Percentiles rank a stretch among this genome's conserved stretches.
Evolutionary conservation across 2,797 vertebrate genomes (phyloP).

Genomic region (Lithobates pipiens): DNA sequence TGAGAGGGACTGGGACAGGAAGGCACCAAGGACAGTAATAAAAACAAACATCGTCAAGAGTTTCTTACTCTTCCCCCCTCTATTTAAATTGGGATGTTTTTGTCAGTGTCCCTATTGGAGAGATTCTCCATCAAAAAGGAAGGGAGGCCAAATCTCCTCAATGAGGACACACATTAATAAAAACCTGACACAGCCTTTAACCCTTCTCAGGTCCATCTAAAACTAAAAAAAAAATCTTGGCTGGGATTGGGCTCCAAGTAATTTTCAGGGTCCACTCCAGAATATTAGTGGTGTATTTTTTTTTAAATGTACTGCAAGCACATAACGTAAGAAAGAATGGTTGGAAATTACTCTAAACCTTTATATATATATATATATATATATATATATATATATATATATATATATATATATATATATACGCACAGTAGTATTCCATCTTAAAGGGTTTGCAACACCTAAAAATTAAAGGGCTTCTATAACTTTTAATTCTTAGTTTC

Average conservation of each 20-base stretch:
- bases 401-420: too few relatives aligned
- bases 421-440: background rate
- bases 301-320: too few relatives aligned
- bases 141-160: too few relatives aligned
- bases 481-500: background rate
- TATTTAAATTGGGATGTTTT: background rate
- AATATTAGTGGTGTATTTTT: background rate
- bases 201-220: too few relatives aligned
- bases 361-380: too few relatives aligned
- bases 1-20: background rate
- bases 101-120: background rate
- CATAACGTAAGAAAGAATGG: background rate
- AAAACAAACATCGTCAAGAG: background rate
- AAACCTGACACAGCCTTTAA: background rate
- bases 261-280: background rate
- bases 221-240: background rate
- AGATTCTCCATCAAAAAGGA: background rate
- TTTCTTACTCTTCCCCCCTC: too few relatives aligned
- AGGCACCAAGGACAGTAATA: background rate
- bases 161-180: background rate
- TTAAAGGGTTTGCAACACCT: conserved; percentile 14
- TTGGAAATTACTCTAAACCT: background rate
- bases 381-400: too few relatives aligned
- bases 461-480: conserved; percentile 19
- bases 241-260: background rate